Conservation (phyloP, 37 sponge, comb jelly and placozoan genomes). For the Haliclona indistincta region DNA sequence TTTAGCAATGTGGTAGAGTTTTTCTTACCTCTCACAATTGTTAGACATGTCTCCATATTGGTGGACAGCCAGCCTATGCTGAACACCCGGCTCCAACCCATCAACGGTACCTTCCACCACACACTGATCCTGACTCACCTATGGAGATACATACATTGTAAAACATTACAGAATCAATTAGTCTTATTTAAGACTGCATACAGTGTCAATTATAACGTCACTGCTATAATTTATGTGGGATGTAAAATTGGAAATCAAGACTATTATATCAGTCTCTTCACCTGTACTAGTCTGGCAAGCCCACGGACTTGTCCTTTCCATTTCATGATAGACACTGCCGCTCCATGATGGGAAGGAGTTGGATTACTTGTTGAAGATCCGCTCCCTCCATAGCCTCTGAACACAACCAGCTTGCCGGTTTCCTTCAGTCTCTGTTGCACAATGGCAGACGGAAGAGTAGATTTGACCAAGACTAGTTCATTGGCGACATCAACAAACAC, state of each 20-base stretch:
- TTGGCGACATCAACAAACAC: conserved; percentile 48
- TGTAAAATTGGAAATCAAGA: no score
- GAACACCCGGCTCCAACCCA: conserved; percentile 34
- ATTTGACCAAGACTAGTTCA: conserved; percentile 71
- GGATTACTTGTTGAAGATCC: background rate
- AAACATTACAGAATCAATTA: background rate
- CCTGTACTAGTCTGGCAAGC: conserved; percentile 64
- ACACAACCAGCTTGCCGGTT: conserved; percentile 70
- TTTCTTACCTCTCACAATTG: conserved; percentile 67
- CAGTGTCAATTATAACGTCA: no score
- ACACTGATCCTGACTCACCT: conserved; percentile 42
- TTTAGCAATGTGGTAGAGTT: background rate
- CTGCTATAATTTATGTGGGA: no score
- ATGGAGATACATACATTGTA: background rate
- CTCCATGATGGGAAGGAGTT: conserved; percentile 46
- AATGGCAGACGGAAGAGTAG: conserved; percentile 44
- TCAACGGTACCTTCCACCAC: conserved; percentile 80
- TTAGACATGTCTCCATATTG: conserved; percentile 72
- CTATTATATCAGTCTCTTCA: no score
- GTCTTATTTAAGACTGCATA: no score
- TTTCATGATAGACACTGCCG: conserved; percentile 72
- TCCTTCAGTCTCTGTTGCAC: conserved; percentile 58
- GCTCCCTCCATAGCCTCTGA: conserved; percentile 67
- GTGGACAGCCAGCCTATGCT: conserved; percentile 47
- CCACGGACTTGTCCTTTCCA: conserved; percentile 14